phyloP scores from a whole-genome alignment of 1,140 invertebrate genomes.

The Meteorus sp. region DNA sequence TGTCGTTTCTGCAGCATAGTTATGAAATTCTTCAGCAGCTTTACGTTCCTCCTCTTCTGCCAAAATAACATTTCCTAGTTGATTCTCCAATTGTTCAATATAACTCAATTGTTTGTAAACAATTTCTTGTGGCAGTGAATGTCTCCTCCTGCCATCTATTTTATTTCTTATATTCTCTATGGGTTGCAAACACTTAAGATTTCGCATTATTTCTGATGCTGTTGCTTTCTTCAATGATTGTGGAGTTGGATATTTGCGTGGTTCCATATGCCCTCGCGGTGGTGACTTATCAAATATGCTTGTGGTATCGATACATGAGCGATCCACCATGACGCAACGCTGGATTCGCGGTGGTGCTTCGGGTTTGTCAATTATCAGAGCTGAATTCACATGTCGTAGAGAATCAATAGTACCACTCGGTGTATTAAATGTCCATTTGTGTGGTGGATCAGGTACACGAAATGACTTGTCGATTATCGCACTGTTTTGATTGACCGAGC shows the following conservation, averaged over 20 bases:
- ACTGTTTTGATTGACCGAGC: slow-evolving; percentile 46
- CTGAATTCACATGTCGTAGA: slow-evolving; percentile 45
- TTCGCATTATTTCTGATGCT: slow-evolving; percentile 41
- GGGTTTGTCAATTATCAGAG: slow-evolving; percentile 49
- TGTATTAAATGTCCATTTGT: slow-evolving; percentile 28
- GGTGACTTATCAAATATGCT: slow-evolving; percentile 51
- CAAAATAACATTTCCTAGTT: slow-evolving; percentile 44
- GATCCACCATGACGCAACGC: slow-evolving; percentile 45
- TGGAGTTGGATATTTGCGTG: slow-evolving; percentile 20
- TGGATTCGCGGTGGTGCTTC: slow-evolving; percentile 37
- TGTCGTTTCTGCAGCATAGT: slow-evolving; percentile 15
- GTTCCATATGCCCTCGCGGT: slow-evolving; percentile 32
- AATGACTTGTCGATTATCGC: slow-evolving; percentile 48
- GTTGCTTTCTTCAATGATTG: slow-evolving; percentile 37
- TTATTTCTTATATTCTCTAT: slow-evolving; percentile 4
- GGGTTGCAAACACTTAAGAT: slow-evolving; percentile 41
- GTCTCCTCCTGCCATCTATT: slow-evolving; percentile 47
- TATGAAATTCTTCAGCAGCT: slow-evolving; percentile 34
- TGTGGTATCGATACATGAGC: slow-evolving; percentile 52
- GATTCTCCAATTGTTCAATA: slow-evolving; percentile 60
- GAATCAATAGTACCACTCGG: slow-evolving; percentile 31
- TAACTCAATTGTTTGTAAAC: slow-evolving; percentile 71
- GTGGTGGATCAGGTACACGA: slow-evolving; percentile 13
- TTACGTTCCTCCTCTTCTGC: slow-evolving; percentile 41
- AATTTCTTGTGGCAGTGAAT: slow-evolving; percentile 67